Base-by-base conservation (phyloP, 37 sponge, comb jelly and placozoan genomes). In the Chondrilla cf. caribensis region DNA sequence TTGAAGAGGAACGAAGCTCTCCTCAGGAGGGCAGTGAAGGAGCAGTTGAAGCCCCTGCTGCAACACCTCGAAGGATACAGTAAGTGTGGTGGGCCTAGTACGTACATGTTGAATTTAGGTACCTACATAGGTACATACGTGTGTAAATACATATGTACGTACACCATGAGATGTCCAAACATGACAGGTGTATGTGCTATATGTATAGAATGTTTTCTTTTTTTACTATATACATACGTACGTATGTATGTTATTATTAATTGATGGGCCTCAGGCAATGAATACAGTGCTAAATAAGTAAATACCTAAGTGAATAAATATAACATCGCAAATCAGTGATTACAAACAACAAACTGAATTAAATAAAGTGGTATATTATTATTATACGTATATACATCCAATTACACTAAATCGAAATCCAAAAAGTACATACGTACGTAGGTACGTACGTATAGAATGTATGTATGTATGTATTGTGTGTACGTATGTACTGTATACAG, bases 41-140 rank as follows among this genome's bases (percentile, higher is more conserved):
- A 71, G 21, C 77, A 92, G 32, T 70, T 92, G 6, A 39, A 81
- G 55, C 86, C 86, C 14, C 80, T 80, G 15, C 29, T 19, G 26
- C 24, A 85, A 8, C 86, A 92, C 81, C 59, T 84, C 37, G 62
- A 85, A 17, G 58, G 60, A n/a, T 92, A 83, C 68, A 58, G 89
- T 92, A 57, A 79, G 87, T 42, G 18, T 37, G 0, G 36, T 38
- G 47, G 38, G 26, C 31, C 19, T 47, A 47, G 6, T 47, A 47
- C 51, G 51, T 47, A 47, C 11, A 47, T 47, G 51, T 47, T n/a
- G 17, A 18, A 60, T 15, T 21, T 22, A 22, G 5, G 15, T 60
- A 26, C 29, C 5, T 60, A 60, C 29, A 26, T 60, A 60, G 4
- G 29, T 60, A 60, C 29, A 5, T 60, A 28, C 64, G 64, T 60